phyloP scores from a whole-genome alignment of 2,888 invertebrate genomes.

The Dynastes maya region DNA sequence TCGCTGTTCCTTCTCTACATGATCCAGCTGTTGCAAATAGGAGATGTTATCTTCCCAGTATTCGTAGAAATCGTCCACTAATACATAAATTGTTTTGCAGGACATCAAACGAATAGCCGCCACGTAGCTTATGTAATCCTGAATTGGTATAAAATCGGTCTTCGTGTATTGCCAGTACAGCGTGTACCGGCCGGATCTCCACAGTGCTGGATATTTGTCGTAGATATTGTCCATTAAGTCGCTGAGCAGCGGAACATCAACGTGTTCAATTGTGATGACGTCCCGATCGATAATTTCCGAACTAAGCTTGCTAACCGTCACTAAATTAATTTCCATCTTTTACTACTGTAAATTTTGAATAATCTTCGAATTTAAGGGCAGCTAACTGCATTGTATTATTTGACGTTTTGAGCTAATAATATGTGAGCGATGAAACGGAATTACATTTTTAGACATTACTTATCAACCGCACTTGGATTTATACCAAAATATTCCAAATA shows the following conservation, averaged over 20 bases:
- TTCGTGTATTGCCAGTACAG: slow-evolving; percentile 61
- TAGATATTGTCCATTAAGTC: slow-evolving; percentile 56
- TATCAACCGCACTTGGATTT: too few species aligned
- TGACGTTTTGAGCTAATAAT: too few species aligned
- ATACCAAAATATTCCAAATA: too few species aligned
- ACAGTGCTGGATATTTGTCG: slow-evolving; percentile 56
- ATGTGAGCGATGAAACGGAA: too few species aligned
- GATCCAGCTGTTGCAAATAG: slow-evolving; percentile 57
- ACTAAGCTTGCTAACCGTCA: slow-evolving; percentile 59
- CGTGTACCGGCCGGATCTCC: slow-evolving; percentile 51
- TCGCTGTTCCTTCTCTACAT: slow-evolving; percentile 54
- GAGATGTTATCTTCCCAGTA: slow-evolving; percentile 57
- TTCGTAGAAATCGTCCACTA: slow-evolving; percentile 54
- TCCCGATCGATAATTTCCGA: slow-evolving; percentile 56
- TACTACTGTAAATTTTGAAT: slow-evolving; percentile 37
- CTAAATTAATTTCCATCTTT: slow-evolving; percentile 55
- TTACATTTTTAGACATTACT: too few species aligned
- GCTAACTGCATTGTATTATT: too few species aligned
- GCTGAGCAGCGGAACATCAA: slow-evolving; percentile 45
- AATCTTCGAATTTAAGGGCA: too few species aligned
- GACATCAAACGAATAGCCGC: slow-evolving; percentile 57
- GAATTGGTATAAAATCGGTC: slow-evolving; percentile 58
- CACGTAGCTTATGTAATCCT: slow-evolving; percentile 59
- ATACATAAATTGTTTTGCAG: slow-evolving; percentile 54
- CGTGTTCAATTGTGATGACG: slow-evolving; percentile 49